A percentile compares a stretch with the other conserved stretches of the same genome.
These are phyloP conservation scores for Vireo griseus DNA, from an alignment of 2,797 vertebrate genomes.

Conservation along the genomic window DNA sequence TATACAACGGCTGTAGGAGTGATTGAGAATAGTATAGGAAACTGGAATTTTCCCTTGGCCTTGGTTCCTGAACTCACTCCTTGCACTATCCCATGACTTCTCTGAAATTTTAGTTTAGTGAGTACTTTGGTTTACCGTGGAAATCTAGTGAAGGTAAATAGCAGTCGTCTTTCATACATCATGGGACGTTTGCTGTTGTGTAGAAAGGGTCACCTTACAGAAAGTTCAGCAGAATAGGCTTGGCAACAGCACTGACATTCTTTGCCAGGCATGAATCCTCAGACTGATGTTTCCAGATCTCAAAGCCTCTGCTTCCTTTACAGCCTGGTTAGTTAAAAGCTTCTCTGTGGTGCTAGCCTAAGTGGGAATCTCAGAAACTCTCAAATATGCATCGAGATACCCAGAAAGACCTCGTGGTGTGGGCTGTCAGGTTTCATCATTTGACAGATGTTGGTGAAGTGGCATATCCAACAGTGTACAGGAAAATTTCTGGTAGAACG, in stretches of 20 bases:
- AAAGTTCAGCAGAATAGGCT: background rate
- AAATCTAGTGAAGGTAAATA: background rate
- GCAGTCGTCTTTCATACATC: background rate
- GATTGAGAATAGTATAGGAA: background rate
- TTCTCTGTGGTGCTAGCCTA: background rate
- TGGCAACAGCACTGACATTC: background rate
- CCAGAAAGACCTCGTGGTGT: background rate
- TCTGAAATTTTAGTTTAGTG: background rate
- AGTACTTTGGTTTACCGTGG: background rate
- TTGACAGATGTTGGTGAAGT: background rate
- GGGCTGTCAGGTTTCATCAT: background rate
- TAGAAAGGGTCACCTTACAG: background rate
- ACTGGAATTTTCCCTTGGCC: background rate
- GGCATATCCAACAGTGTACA: background rate
- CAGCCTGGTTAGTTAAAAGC: slow-evolving; percentile 4
- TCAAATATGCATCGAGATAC: background rate
- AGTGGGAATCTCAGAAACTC: background rate
- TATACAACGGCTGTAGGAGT: background rate
- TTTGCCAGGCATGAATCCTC: slow-evolving; percentile 23
- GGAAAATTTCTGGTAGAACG: background rate
- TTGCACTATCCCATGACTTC: background rate
- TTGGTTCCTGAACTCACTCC: background rate
- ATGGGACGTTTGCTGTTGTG: background rate
- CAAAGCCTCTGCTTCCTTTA: background rate
- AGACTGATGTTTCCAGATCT: slow-evolving; percentile 16